These are phyloP conservation scores for Cryptosula pallasiana DNA, from an alignment of 2,888 invertebrate species.

Conservation along the genomic window DNA sequence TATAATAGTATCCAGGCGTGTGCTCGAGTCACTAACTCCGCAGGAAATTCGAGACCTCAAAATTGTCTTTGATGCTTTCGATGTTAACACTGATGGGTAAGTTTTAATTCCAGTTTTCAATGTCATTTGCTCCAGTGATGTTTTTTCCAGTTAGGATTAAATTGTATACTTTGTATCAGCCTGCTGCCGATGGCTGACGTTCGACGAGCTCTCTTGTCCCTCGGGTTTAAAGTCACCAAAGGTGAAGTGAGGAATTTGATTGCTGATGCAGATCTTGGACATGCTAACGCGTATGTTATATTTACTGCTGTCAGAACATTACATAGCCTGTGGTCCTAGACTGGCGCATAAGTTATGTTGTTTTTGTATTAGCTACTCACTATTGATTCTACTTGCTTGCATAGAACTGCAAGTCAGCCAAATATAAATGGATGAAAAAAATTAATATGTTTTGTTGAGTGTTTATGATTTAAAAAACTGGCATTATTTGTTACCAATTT, in stretches of 20 bases:
- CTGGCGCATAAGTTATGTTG: too few species aligned
- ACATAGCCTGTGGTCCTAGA: too few species aligned
- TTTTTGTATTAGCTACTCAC: too few species aligned
- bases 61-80: conserved; percentile 50
- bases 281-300: conserved; percentile 22
- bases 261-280: conserved; percentile 32
- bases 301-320: too few species aligned
- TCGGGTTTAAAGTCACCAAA: conserved; percentile 47
- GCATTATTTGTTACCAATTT: too few species aligned
- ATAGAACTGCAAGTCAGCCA: too few species aligned
- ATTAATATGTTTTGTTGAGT: too few species aligned
- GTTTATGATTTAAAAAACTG: too few species aligned
- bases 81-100: conserved; percentile 46
- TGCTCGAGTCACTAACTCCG: conserved; percentile 48
- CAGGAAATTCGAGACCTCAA: conserved; percentile 49
- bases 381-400: too few species aligned
- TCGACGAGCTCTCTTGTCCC: conserved; percentile 41
- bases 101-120: conserved; percentile 1
- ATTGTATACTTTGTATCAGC: too few species aligned
- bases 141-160: not conserved
- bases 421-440: too few species aligned
- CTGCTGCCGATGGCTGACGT: conserved; percentile 41
- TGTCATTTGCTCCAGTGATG: not conserved
- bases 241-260: conserved; percentile 44
- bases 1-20: conserved; percentile 43